Evolutionary conservation across 2,888 invertebrate genomes (phyloP).

Genomic region (Yponomeuta cagnagella): DNA sequence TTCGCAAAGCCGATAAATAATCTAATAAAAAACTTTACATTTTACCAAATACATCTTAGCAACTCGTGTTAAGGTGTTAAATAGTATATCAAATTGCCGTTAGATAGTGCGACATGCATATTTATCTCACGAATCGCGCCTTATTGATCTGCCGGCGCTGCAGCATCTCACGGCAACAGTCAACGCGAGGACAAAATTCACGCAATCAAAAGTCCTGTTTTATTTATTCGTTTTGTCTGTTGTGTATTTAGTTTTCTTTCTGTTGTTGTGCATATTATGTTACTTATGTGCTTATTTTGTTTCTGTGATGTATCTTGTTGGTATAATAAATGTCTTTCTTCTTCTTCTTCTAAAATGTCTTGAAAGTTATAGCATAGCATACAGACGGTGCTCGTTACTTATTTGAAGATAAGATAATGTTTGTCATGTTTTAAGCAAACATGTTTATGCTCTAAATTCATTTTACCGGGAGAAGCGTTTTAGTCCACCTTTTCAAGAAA

Average conservation of each 20-base stretch:
- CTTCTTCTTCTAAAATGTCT: slow-evolving; percentile 16
- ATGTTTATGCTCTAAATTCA: too few species aligned
- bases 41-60: neutral
- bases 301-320: too few species aligned
- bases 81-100: neutral
- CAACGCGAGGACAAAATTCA: neutral
- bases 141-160: slow-evolving; percentile 55
- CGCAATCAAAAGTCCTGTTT: neutral
- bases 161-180: slow-evolving; percentile 39
- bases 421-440: too few species aligned
- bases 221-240: too few species aligned
- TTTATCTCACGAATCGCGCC: slow-evolving; percentile 39
- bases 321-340: too few species aligned
- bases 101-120: slow-evolving; percentile 6
- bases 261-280: too few species aligned
- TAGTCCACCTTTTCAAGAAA: too few species aligned
- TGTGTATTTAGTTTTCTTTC: too few species aligned
- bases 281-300: too few species aligned
- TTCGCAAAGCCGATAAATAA: neutral
- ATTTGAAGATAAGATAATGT: too few species aligned
- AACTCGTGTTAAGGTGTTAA: neutral
- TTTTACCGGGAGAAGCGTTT: too few species aligned
- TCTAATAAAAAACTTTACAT: neutral
- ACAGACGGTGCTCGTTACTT: neutral
- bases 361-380: neutral